Conservation (phyloP, 2,888 invertebrate species). For the Troides aeacus region DNA sequence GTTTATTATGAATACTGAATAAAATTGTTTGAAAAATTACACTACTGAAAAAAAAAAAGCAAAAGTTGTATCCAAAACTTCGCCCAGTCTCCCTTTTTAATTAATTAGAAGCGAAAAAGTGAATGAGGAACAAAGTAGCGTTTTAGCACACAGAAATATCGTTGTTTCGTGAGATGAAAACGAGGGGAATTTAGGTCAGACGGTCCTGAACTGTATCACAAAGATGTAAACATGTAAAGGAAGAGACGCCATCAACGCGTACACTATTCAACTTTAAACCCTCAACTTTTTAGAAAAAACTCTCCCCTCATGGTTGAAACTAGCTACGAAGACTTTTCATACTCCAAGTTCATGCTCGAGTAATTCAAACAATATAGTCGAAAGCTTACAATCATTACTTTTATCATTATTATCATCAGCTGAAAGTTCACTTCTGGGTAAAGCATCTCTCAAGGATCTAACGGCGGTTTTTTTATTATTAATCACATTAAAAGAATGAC, state of each 20-base stretch:
- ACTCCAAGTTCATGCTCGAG: too few species aligned
- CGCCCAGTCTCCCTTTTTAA: slow-evolving; percentile 46
- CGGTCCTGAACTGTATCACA: slow-evolving; percentile 57
- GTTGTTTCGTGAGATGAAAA: slow-evolving; percentile 59
- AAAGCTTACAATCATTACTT: too few species aligned
- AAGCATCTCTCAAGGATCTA: too few species aligned
- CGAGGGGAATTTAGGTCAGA: slow-evolving; percentile 64
- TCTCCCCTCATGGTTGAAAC: too few species aligned
- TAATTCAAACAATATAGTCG: too few species aligned
- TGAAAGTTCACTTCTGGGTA: too few species aligned
- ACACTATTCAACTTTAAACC: neutral
- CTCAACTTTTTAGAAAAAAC: too few species aligned
- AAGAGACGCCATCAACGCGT: slow-evolving; percentile 2
- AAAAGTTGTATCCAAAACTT: slow-evolving; percentile 14
- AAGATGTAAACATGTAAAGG: slow-evolving; percentile 45
- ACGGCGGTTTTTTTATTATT: too few species aligned
- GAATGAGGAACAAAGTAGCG: slow-evolving; percentile 58
- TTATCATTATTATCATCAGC: too few species aligned
- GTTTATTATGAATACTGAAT: too few species aligned
- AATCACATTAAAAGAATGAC: too few species aligned
- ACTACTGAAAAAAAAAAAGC: slow-evolving; percentile 3
- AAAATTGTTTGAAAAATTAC: slow-evolving; percentile 7
- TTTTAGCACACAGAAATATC: slow-evolving; percentile 64
- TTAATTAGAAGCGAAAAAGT: slow-evolving; percentile 60
- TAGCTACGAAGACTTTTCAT: too few species aligned